Conservation (phyloP, 2,797 vertebrate species). For the Cottoperca gobio region DNA sequence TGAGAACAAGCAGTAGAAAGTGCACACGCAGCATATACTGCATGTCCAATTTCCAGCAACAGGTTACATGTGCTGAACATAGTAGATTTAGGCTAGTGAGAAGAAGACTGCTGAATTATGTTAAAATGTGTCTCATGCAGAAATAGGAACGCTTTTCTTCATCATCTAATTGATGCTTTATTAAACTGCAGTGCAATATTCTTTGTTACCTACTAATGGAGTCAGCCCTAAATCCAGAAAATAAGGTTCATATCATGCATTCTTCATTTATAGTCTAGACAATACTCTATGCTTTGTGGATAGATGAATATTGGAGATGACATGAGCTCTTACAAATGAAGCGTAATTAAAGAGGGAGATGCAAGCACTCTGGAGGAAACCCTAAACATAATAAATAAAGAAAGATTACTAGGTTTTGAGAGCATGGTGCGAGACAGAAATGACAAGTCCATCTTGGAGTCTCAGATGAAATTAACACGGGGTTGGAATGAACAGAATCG, state of each 20-base stretch:
- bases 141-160: constrained; percentile 56
- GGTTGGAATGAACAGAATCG: constrained; percentile 77
- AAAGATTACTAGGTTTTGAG: constrained; percentile 49
- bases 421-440: constrained; percentile 58
- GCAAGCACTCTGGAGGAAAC: constrained; percentile 53
- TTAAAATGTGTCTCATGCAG: constrained; percentile 64
- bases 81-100: constrained; percentile 59
- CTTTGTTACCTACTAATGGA: constrained; percentile 75
- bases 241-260: constrained; percentile 73
- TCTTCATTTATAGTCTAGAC: constrained; percentile 69
- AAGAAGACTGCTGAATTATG: constrained; percentile 68
- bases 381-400: constrained; percentile 62
- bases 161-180: constrained; percentile 77
- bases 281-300: constrained; percentile 58
- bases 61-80: constrained; percentile 65
- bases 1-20: constrained; percentile 42
- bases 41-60: constrained; percentile 68
- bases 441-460: constrained; percentile 69
- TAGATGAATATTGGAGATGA: constrained; percentile 57
- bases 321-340: constrained; percentile 47
- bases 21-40: constrained; percentile 61
- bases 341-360: constrained; percentile 63
- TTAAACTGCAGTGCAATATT: constrained; percentile 71
- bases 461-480: constrained; percentile 80
- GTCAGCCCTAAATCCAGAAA: constrained; percentile 61